phyloP scores from a whole-genome alignment of 2,888 invertebrate genomes.

The Ochlodes sylvanus region DNA sequence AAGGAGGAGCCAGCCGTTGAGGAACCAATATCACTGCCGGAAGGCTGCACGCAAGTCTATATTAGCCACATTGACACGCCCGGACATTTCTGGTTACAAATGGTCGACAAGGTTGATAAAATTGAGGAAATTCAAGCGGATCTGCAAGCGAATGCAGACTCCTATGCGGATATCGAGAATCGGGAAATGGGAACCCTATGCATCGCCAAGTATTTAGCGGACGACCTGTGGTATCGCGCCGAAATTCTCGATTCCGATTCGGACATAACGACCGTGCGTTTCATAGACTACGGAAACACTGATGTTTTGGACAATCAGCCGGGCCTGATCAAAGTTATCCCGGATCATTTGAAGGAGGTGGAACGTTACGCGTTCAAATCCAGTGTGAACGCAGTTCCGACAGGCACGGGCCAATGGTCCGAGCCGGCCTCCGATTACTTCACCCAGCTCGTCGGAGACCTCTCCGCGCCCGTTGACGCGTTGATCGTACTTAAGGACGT shows the following conservation, averaged over 20 bases:
- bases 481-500: slow-evolving; percentile 85
- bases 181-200: slow-evolving; percentile 87
- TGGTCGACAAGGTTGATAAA: slow-evolving; percentile 81
- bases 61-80: slow-evolving; percentile 91
- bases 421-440: slow-evolving; percentile 86
- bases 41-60: slow-evolving; percentile 77
- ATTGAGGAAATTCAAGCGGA: slow-evolving; percentile 87
- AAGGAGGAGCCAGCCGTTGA: slow-evolving; percentile 52
- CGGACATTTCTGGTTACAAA: slow-evolving; percentile 90
- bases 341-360: slow-evolving; percentile 82
- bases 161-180: slow-evolving; percentile 81
- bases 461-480: slow-evolving; percentile 78
- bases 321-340: slow-evolving; percentile 86
- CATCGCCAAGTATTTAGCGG: slow-evolving; percentile 92
- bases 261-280: slow-evolving; percentile 90
- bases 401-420: slow-evolving; percentile 87
- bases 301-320: slow-evolving; percentile 88
- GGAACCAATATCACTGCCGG: slow-evolving; percentile 65
- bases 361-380: slow-evolving; percentile 86
- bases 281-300: slow-evolving; percentile 92
- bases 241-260: slow-evolving; percentile 92
- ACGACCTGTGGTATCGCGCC: slow-evolving; percentile 97
- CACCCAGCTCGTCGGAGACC: slow-evolving; percentile 76
- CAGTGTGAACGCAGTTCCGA: slow-evolving; percentile 88
- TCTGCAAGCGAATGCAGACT: slow-evolving; percentile 85